These are phyloP conservation scores for Acanthisitta chloris DNA, from an alignment of 2,113 vertebrate species.

Conservation along the genomic window DNA sequence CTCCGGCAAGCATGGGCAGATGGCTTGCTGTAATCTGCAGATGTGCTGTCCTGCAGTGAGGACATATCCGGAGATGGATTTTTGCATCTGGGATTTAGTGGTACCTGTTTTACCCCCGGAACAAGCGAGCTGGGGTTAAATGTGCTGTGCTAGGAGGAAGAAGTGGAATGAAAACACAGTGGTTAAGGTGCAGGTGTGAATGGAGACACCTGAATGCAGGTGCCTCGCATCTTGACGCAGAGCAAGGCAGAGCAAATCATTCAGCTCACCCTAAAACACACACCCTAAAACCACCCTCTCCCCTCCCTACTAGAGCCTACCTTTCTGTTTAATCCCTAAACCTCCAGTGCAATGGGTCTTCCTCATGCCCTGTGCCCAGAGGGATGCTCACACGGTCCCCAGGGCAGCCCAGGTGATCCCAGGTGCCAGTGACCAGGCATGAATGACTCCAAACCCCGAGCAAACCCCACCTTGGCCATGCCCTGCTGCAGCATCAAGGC, in stretches of 20 bases:
- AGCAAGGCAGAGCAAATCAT: background rate
- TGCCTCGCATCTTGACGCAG: accelerated
- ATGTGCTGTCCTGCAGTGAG: background rate
- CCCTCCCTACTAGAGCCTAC: background rate
- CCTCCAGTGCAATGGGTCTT: background rate
- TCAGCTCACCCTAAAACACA: background rate
- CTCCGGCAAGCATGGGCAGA: background rate
- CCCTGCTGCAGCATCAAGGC: background rate
- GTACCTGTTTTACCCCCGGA: background rate
- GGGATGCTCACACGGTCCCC: background rate
- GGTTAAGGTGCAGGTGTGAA: background rate
- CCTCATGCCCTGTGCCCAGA: too few species aligned
- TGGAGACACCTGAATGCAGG: background rate
- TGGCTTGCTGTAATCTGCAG: background rate
- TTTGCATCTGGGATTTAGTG: background rate
- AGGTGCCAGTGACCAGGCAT: background rate
- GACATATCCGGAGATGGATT: accelerated
- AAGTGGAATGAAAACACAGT: background rate
- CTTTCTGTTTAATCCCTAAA: background rate
- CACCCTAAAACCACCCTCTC: background rate
- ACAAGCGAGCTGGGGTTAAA: background rate
- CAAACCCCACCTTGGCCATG: background rate
- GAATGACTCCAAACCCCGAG: background rate
- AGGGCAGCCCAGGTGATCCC: background rate
- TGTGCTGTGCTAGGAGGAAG: background rate